A percentile compares a stretch with the other conserved stretches of the same genome.
Evolutionary conservation across 2,888 invertebrate genomes (phyloP).

Genomic region (Drosophila ezoana): DNA sequence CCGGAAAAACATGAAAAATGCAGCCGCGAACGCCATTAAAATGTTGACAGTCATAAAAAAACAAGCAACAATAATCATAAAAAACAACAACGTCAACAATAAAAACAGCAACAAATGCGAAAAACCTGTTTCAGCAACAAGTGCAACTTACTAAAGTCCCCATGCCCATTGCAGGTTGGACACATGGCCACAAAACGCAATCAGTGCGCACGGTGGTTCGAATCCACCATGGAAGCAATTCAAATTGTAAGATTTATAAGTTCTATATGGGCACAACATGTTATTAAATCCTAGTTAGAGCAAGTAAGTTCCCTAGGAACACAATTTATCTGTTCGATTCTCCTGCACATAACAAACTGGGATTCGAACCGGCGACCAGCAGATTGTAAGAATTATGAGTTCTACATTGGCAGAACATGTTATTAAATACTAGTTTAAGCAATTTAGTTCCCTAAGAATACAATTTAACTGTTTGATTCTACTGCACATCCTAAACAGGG

Average conservation of each 20-base stretch:
- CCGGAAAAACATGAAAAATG: slow-evolving; percentile 81
- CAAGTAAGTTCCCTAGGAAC: too few species aligned
- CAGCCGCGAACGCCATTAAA: slow-evolving; percentile 57
- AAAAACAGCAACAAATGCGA: slow-evolving; percentile 21
- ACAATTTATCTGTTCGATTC: too few species aligned
- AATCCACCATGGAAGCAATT: not conserved
- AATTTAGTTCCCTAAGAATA: too few species aligned
- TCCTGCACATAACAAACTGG: too few species aligned
- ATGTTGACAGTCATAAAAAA: slow-evolving; percentile 39
- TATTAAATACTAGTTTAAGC: too few species aligned
- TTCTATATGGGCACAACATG: too few species aligned
- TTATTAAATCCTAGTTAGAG: too few species aligned
- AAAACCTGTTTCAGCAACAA: slow-evolving; percentile 75
- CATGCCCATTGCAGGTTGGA: slow-evolving; percentile 76
- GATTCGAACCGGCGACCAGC: not conserved
- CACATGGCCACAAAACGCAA: slow-evolving; percentile 69
- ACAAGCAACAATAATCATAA: slow-evolving; percentile 40
- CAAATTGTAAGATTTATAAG: slow-evolving; percentile 1
- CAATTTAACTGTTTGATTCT: too few species aligned
- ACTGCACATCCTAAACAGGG: too few species aligned
- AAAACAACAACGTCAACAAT: slow-evolving; percentile 24
- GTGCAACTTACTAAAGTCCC: slow-evolving; percentile 57
- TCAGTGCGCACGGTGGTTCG: slow-evolving; percentile 58
- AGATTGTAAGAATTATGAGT: slow-evolving; percentile 1
- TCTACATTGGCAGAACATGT: too few species aligned